Evolutionary conservation across 2,113 vertebrate genomes (phyloP).

Genomic region (Cercocebus atys): DNA sequence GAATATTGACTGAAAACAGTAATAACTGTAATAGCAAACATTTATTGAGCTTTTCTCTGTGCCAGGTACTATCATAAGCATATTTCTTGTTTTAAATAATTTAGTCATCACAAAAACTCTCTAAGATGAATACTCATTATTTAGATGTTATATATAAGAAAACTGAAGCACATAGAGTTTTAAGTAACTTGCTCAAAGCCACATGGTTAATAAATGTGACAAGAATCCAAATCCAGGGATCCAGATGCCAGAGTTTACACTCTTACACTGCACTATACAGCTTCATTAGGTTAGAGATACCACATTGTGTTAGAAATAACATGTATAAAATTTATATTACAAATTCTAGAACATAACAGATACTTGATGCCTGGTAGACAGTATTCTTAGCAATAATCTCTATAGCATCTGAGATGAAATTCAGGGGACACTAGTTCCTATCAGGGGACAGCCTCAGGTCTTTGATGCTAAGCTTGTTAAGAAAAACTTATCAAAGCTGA

Average conservation of each 20-base stretch:
- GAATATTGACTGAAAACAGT: not conserved
- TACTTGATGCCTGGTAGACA: not conserved
- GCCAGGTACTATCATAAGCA: not conserved
- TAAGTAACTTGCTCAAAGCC: not conserved
- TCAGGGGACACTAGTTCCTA: not conserved
- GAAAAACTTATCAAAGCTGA: conserved; percentile 34
- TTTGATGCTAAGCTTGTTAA: conserved; percentile 32
- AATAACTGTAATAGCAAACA: not conserved
- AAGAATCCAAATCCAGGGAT: not conserved
- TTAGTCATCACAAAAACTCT: not conserved
- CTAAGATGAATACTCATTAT: not conserved
- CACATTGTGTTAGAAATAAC: not conserved
- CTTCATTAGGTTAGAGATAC: not conserved
- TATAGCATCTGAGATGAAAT: not conserved
- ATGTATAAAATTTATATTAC: not conserved
- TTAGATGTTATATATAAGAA: not conserved
- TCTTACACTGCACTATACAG: not conserved
- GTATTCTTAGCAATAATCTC: not conserved
- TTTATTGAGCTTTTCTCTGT: not conserved
- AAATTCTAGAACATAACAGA: not conserved
- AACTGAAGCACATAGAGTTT: not conserved
- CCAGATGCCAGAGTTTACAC: not conserved
- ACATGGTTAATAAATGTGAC: not conserved
- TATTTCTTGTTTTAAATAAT: conserved; percentile 33
- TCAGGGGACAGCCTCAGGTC: not conserved